Conservation (phyloP, 2,888 invertebrate genomes). For the Stenchaetothrips biformis region DNA sequence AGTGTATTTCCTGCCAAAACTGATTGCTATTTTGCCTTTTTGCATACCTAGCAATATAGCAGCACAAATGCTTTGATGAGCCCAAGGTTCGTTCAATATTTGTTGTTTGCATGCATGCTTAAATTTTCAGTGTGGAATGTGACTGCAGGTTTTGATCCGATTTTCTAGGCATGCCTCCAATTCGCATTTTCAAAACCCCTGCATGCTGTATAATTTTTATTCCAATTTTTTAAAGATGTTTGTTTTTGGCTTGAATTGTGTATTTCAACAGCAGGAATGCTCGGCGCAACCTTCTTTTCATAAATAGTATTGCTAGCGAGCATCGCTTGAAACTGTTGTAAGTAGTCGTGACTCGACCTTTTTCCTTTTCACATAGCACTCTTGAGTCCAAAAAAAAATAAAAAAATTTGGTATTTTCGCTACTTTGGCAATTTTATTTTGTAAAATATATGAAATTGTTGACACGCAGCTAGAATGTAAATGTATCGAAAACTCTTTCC, state of each 20-base stretch:
- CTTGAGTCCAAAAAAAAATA: no score
- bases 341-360: conserved; percentile 48
- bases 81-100: no score
- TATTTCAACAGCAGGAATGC: conserved; percentile 52
- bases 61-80: no score
- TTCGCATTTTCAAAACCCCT: neutral
- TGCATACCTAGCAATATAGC: no score
- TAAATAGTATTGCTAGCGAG: conserved; percentile 59
- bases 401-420: conserved; percentile 22
- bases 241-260: conserved; percentile 41
- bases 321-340: conserved; percentile 66
- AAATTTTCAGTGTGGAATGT: no score
- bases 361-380: conserved; percentile 34
- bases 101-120: no score
- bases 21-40: no score
- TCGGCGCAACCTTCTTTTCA: conserved; percentile 65
- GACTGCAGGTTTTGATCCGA: no score
- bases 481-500: conserved; percentile 29
- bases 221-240: conserved; percentile 31
- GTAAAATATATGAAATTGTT: neutral
- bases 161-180: no score
- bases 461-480: conserved; percentile 7
- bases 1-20: no score
- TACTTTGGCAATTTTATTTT: conserved; percentile 3
- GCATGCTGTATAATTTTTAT: neutral